A percentile compares a stretch with the other conserved stretches of the same genome.
Conservation (phyloP, 2,888 invertebrate genomes). For the Cerastoderma edule region DNA sequence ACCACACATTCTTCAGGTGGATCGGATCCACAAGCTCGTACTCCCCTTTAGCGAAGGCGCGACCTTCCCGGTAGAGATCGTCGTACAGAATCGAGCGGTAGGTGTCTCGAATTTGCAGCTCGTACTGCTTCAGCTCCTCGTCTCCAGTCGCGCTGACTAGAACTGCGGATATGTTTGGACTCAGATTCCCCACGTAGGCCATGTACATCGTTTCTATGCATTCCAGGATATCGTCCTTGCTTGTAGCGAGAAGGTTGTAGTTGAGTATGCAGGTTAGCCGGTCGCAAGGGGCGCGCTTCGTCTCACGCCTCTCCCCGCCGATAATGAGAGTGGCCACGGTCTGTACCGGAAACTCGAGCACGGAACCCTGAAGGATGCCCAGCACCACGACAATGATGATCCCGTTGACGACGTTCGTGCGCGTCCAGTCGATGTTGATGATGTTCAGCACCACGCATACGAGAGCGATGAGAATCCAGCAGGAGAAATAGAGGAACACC, state of each 20-base stretch:
- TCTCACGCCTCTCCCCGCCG: conserved; percentile 67
- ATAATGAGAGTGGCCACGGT: conserved; percentile 72
- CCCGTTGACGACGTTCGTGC: conserved; percentile 69
- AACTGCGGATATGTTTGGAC: conserved; percentile 73
- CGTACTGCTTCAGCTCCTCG: conserved; percentile 69
- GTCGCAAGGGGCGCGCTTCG: conserved; percentile 57
- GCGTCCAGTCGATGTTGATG: conserved; percentile 75
- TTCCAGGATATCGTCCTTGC: conserved; percentile 76
- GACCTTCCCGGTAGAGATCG: conserved; percentile 72
- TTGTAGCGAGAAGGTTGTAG: conserved; percentile 73
- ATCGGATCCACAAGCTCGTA: conserved; percentile 66
- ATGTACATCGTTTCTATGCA: conserved; percentile 77
- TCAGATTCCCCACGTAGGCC: conserved; percentile 76
- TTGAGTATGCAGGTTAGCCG: conserved; percentile 70
- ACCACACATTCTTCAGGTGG: conserved; percentile 73
- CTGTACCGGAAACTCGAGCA: conserved; percentile 74
- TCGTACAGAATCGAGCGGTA: conserved; percentile 73
- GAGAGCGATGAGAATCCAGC: conserved; percentile 71
- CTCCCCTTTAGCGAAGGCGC: conserved; percentile 68
- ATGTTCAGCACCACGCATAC: conserved; percentile 69
- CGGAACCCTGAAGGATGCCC: conserved; percentile 74
- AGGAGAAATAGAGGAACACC: conserved; percentile 71
- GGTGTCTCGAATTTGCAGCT: conserved; percentile 69
- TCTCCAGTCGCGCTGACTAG: conserved; percentile 75
- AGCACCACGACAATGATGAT: conserved; percentile 71